phyloP scores from a whole-genome alignment of 2,113 vertebrate genomes.

The Lipophrys pholis region DNA sequence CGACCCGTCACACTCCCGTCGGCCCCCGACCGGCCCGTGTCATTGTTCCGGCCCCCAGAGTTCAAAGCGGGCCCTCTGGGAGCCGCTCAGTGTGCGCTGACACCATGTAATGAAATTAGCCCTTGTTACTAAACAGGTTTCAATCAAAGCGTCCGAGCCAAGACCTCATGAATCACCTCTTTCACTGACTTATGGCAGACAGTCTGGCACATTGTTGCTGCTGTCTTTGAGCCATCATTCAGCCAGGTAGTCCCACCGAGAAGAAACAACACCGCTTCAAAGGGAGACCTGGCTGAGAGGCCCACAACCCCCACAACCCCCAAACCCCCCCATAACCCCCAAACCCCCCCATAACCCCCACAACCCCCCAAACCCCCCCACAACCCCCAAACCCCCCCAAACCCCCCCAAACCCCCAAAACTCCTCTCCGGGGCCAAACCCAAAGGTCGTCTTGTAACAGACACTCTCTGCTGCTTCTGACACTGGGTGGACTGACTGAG shows the following conservation, averaged over 20 bases:
- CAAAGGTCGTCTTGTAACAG: no score
- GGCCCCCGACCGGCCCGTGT: slow-evolving; percentile 88
- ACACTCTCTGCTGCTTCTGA: no score
- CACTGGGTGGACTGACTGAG: no score
- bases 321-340: no score
- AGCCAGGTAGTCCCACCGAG: slow-evolving; percentile 79
- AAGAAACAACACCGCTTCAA: slow-evolving; percentile 11
- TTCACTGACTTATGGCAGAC: slow-evolving; percentile 66
- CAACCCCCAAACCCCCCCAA: no score
- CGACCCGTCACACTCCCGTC: slow-evolving; percentile 90
- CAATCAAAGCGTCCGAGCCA: slow-evolving; percentile 91
- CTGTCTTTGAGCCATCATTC: slow-evolving; percentile 65
- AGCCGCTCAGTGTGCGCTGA: slow-evolving; percentile 92
- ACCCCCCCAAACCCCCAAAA: no score
- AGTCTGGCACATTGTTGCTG: slow-evolving; percentile 57
- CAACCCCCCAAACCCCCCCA: no score
- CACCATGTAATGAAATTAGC: slow-evolving; percentile 96
- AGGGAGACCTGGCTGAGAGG: slow-evolving; percentile 60
- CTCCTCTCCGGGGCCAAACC: no score
- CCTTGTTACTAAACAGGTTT: slow-evolving; percentile 93
- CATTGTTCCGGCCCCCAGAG: slow-evolving; percentile 92
- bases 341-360: no score
- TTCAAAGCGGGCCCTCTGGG: slow-evolving; percentile 93
- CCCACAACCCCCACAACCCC: no score
- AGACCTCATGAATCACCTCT: slow-evolving; percentile 78